phyloP scores from a whole-genome alignment of 2,888 invertebrate species.

The Heliothis peltigera region DNA sequence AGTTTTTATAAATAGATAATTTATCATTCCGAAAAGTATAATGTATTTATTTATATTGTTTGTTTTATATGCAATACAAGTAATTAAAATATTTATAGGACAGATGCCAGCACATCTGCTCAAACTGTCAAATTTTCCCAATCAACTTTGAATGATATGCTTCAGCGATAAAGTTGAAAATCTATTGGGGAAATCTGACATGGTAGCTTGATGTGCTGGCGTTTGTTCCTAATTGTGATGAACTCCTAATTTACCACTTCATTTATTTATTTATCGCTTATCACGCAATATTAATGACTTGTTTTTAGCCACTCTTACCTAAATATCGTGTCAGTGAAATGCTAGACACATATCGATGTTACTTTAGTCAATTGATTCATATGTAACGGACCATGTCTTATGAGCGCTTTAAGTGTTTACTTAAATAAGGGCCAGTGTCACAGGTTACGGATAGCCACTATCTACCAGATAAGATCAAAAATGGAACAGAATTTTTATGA shows the following conservation, averaged over 20 bases:
- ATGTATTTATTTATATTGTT: constrained; percentile 5
- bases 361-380: constrained; percentile 50
- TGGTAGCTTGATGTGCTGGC: too few species aligned
- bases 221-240: constrained; percentile 7
- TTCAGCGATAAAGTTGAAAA: too few species aligned
- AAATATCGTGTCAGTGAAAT: constrained; percentile 16
- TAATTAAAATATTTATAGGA: too few species aligned
- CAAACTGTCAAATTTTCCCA: too few species aligned
- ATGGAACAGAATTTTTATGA: too few species aligned
- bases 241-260: background rate
- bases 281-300: constrained; percentile 8
- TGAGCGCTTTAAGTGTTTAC: constrained; percentile 54
- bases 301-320: constrained; percentile 13
- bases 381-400: constrained; percentile 55
- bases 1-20: background rate
- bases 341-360: constrained; percentile 31
- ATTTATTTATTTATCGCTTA: too few species aligned
- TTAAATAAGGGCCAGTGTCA: too few species aligned
- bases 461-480: too few species aligned
- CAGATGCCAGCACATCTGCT: too few species aligned
- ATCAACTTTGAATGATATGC: too few species aligned
- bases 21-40: background rate
- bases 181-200: too few species aligned
- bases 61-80: background rate
- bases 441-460: too few species aligned